These are phyloP conservation scores for Peromyscus melanophrys DNA, from an alignment of 2,797 vertebrate species.

Conservation along the genomic window DNA sequence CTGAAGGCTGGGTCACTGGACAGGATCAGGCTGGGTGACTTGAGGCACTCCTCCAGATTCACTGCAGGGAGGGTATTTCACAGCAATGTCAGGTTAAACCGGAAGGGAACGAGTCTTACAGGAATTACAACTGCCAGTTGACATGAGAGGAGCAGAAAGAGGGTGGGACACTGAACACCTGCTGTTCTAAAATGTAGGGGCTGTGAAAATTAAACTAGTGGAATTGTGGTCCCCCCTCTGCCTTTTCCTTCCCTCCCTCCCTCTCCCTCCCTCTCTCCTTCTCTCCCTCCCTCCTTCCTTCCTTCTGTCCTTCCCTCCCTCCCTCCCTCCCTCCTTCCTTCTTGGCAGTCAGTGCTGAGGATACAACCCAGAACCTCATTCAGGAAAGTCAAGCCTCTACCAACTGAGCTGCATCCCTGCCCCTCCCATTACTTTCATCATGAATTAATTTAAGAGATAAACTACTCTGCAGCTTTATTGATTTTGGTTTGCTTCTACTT, in stretches of 20 bases:
- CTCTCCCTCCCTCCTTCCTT: not conserved
- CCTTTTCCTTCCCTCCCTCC: not conserved
- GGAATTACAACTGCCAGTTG: conserved; percentile 34
- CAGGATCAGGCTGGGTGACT: conserved; percentile 72
- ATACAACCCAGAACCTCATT: not conserved
- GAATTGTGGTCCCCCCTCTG: not conserved
- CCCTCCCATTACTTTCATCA: not conserved
- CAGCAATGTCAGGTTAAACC: conserved; percentile 66
- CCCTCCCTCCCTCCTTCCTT: not conserved
- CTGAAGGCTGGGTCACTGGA: conserved; percentile 89
- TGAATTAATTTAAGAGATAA: conserved; percentile 28
- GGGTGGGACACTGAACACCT: not conserved
- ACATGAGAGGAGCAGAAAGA: conserved; percentile 7
- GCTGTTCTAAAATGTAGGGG: not conserved
- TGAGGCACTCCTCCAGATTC: conserved; percentile 88
- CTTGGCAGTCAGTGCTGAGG: not conserved
- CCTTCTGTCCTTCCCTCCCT: not conserved
- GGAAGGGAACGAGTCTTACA: conserved; percentile 72
- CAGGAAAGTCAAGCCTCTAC: not conserved
- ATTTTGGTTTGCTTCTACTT: conserved; percentile 13
- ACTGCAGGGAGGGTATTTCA: conserved; percentile 87
- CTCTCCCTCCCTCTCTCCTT: too few relatives aligned
- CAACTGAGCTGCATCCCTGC: not conserved
- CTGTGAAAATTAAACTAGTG: conserved; percentile 43
- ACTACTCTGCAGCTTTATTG: not conserved